Evolutionary conservation across 2,113 vertebrate species (phyloP), one percentile per base, ranked within the genome.

Genomic region (Corythaeola cristata): DNA sequence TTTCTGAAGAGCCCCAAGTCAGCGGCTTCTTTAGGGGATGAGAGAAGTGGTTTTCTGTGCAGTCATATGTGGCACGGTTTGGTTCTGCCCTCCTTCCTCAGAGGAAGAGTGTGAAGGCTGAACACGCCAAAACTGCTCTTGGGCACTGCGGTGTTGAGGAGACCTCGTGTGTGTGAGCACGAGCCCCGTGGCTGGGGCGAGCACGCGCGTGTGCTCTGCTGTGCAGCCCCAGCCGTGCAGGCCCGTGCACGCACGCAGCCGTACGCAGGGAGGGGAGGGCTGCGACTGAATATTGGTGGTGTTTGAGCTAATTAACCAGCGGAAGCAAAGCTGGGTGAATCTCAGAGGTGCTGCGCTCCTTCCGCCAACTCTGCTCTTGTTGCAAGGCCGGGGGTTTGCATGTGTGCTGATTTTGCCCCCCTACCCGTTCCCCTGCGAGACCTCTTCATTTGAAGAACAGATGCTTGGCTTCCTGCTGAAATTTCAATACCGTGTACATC

Each of bases 381-480:
- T 72, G 35, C 77, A 83, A 53, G 86, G 82, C 74, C 95, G 69
- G 80, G 82, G 93, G 87, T 93, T 97, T 71, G 89, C 56, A 84
- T 69, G 75, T 77, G 59, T 50, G 73, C 90, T 89, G 92, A 71
- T 62, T 87, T 85, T 66, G 55, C 72, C 52, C 85, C 80, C 44
- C 35, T n/a, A 21, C 58, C 63, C 77, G 1, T 23, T 58, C 85
- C 71, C 90, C 52, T 72, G 90, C 85, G 95, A 94, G n/a, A 50
- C 67, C 52, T 88, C 71, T 90, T 84, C 67, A 71, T 95, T 74
- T 92, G 89, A 82, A 79, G 82, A 96, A 63, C 94, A 95, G 94
- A 93, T 75, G 85, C 88, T 93, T 93, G 87, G 83, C 74, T 97
- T 96, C 79, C 93, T 96, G 93, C 76, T 92, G 78, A 88, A 94